Percentiles rank a stretch among this genome's conserved stretches.
phyloP scores from a whole-genome alignment of 1,140 invertebrate species.

The Melanaphis sacchari region DNA sequence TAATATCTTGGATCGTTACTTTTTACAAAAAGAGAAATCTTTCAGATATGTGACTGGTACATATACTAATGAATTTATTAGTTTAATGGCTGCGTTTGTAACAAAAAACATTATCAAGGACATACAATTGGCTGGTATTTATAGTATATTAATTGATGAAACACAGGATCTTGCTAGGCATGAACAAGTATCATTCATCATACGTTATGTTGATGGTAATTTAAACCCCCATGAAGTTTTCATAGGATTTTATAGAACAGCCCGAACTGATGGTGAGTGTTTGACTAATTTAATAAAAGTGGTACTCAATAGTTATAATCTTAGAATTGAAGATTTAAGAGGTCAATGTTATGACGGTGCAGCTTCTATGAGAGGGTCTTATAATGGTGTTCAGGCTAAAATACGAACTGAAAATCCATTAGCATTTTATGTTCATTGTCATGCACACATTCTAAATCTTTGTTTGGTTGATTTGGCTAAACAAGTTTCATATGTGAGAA shows the following conservation, averaged over 20 bases:
- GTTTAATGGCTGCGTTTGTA: not conserved
- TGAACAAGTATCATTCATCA: not conserved
- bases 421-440: conserved; percentile 63
- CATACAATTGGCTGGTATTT: not conserved
- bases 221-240: not conserved
- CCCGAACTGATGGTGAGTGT: not conserved
- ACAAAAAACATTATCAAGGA: not conserved
- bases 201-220: not conserved
- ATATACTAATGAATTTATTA: not conserved
- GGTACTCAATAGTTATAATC: not conserved
- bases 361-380: not conserved
- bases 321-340: not conserved
- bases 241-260: not conserved
- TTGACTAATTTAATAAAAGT: not conserved
- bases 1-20: not conserved
- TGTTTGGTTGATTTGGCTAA: conserved; percentile 26
- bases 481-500: not conserved
- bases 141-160: not conserved
- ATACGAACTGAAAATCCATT: conserved; percentile 61
- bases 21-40: not conserved
- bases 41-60: not conserved
- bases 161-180: not conserved
- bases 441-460: conserved; percentile 63
- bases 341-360: not conserved
- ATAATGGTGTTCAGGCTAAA: conserved; percentile 74